Evolutionary conservation across 1,140 invertebrate species (phyloP), one percentile per base, ranked within the genome.

Genomic region (Brachionus sp.): DNA sequence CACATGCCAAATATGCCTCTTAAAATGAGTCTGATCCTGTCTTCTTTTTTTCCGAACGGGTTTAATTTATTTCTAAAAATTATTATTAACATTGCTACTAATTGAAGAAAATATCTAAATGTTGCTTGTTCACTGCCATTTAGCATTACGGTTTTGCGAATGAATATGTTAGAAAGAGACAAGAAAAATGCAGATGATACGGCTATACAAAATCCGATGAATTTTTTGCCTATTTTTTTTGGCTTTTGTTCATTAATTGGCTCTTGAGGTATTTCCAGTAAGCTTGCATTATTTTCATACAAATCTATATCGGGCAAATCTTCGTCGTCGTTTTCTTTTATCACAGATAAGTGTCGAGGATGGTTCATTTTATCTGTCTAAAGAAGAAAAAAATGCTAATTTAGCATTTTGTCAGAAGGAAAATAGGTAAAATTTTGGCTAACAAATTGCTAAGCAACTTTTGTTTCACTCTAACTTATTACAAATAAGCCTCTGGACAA

Each of bases 1-100:
- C 33, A n/a, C 50, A 62, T 80, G 6, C 77, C 77, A 62, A 80
- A 62, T 23, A 80, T 37, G 35, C 77, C 77, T 37, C 77, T 12
- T 12, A 62, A 37, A 16, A 80, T 66, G 3, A 80, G 33, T 39
- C n/a, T 35, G 1, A 25, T 80, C 39, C 77, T 12, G 16, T 80
- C 50, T 10, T 80, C 50, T 80, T 80, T 80, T 42, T 37, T 37
- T n/a, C 77, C 77, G 29, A 80, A 66, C 2, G 57, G 39, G 5
- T 80, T 80, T 12, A 62, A 6, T 66, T 80, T 57, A 9, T 37
- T 80, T 10, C 12, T 23, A 42, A 35, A 29, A 25, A 57, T 80
- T 37, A 80, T 80, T 6, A 80, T 16, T 23, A 80, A 13, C 77
- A 80, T 80, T 0, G 25, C 16, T 33, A 64, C 4, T 23, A 80